Evolutionary conservation across 30 jellyfish, hydroid and myxozoan genomes (phyloP), one percentile per base, ranked within the genome.

Genomic region (Aurelia coerulea): DNA sequence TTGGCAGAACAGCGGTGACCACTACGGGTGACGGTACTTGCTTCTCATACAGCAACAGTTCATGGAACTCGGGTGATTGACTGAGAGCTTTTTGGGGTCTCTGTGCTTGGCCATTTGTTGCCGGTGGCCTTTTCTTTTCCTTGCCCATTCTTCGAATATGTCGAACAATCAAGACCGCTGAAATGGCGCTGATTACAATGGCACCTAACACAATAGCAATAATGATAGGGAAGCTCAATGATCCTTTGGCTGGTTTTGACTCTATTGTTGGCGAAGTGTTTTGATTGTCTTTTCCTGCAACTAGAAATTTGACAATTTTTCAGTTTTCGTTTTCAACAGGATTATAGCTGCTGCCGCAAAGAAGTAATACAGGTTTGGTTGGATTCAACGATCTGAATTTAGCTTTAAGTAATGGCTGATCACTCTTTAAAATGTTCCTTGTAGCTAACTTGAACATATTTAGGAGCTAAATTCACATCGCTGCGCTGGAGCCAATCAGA

Each of bases 141-240:
- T 83, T 83, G 60, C 92, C 92, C 92, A 83, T 83, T 33, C 41
- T 71, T 41, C 92, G 49, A 53, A 85, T 64, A 11, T 76, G 65
- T 14, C 94, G 88, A 76, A 85, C 68, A 6, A 85, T 74, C 52
- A 85, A 56, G n/a, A 85, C 94, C 8, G 88, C 94, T 3, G 60
- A 34, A 10, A 85, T 52, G 14, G 84, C 88, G 53, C 88, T 85
- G 88, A 85, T 31, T 50, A 87, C 96, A 12, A 87, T 50, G 6
- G 90, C 96, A 2, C 96, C 96, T 33, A 87, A 74, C 5, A 78
- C 96, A 33, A 87, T 87, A 2, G 96, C 96, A 13, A 87, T 78
- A 16, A 87, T 87, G 60, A 87, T 87, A 0, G 96, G 96, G 54
- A 87, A 87, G 59, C 96, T 87, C 62, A 87, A n/a, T 17, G 92